A percentile compares a stretch with the other conserved stretches of the same genome.
Evolutionary conservation across 2,113 vertebrate species (phyloP).

Genomic region (Pollimyrus isidori): DNA sequence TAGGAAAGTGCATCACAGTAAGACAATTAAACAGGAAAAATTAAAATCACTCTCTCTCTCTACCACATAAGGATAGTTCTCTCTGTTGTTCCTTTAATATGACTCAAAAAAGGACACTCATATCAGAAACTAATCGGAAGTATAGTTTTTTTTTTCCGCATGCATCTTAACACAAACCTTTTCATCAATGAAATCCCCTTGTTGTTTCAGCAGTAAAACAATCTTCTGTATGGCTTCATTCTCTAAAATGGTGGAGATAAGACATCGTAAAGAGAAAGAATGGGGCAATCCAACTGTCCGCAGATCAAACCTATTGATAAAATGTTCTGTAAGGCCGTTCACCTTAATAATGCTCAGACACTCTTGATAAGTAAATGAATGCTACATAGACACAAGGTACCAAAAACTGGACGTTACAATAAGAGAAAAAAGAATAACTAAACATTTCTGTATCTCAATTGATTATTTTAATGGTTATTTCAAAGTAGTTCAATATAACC

Average conservation of each 20-base stretch:
- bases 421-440: background rate
- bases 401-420: background rate
- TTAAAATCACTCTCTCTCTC: too few relatives aligned
- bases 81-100: background rate
- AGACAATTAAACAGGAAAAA: background rate
- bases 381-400: background rate
- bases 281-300: background rate
- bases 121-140: background rate
- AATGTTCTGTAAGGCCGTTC: background rate
- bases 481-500: background rate
- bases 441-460: background rate
- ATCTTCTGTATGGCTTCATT: conserved; percentile 65
- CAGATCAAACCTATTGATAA: background rate
- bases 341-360: background rate
- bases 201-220: conserved; percentile 58
- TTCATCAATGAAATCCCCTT: conserved; percentile 65
- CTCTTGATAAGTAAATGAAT: background rate
- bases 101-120: background rate
- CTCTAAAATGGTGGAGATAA: conserved; percentile 36
- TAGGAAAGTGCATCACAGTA: background rate
- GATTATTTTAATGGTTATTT: background rate
- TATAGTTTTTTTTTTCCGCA: background rate
- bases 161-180: conserved; percentile 59
- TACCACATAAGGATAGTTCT: too few relatives aligned
- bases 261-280: background rate